Evolutionary conservation across 2,113 vertebrate genomes (phyloP).

Genomic region (Oncorhynchus nerka): DNA sequence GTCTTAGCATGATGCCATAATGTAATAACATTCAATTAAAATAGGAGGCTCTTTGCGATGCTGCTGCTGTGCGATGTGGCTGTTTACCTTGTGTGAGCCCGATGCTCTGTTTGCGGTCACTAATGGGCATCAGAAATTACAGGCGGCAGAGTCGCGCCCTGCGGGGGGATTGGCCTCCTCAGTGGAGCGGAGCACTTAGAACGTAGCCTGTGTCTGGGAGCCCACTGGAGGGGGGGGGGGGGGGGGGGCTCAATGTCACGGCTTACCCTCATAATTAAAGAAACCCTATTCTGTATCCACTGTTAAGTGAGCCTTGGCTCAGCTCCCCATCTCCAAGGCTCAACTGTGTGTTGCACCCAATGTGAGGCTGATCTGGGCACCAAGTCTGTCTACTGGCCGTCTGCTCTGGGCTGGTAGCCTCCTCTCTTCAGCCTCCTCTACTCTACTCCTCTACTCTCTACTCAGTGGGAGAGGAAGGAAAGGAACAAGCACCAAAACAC

Average conservation of each 20-base stretch:
- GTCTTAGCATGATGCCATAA: slow-evolving; percentile 66
- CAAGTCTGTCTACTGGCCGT: slow-evolving; percentile 54
- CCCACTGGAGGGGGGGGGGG: slow-evolving; percentile 25
- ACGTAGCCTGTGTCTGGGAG: slow-evolving; percentile 59
- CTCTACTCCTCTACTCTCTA: too few species aligned
- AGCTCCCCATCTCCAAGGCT: slow-evolving; percentile 52
- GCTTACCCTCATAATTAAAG: slow-evolving; percentile 71
- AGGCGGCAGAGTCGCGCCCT: slow-evolving; percentile 66
- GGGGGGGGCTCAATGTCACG: slow-evolving; percentile 68
- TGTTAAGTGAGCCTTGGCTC: slow-evolving; percentile 66
- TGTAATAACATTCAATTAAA: slow-evolving; percentile 70
- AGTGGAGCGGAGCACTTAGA: slow-evolving; percentile 72
- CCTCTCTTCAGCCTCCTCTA: slow-evolving; percentile 13
- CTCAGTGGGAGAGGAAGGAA: too few species aligned
- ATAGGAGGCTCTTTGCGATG: slow-evolving; percentile 58
- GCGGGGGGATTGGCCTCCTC: slow-evolving; percentile 69
- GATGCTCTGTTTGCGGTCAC: slow-evolving; percentile 73
- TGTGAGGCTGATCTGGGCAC: slow-evolving; percentile 57
- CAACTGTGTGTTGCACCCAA: slow-evolving; percentile 56
- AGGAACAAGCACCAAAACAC: too few species aligned
- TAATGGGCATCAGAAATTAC: slow-evolving; percentile 76
- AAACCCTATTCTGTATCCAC: slow-evolving; percentile 72
- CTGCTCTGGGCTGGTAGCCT: slow-evolving; percentile 44
- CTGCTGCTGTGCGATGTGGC: slow-evolving; percentile 35
- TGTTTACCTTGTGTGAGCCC: slow-evolving; percentile 58